phyloP scores from a whole-genome alignment of 1,140 invertebrate species.

The Euborellia annulipes region DNA sequence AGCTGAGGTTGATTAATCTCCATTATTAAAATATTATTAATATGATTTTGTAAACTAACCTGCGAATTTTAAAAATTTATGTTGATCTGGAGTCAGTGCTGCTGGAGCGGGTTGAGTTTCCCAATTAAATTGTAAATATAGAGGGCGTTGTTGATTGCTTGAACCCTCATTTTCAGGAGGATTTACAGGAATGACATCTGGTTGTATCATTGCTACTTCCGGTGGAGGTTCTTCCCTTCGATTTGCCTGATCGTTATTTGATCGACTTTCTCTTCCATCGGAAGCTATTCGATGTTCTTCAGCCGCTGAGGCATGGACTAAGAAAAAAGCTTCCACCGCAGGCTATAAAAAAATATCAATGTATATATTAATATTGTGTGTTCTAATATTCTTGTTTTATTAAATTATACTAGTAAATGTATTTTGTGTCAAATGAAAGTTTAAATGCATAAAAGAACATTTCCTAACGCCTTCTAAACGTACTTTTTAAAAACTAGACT shows the following conservation, averaged over 20 bases:
- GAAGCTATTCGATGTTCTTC: slow-evolving; percentile 1
- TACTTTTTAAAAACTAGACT: no score
- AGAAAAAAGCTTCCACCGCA: slow-evolving; percentile 82
- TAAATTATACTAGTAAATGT: no score
- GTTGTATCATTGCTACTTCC: not conserved
- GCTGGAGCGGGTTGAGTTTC: not conserved
- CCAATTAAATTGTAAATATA: slow-evolving; percentile 1
- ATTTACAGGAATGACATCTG: not conserved
- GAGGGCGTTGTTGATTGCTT: slow-evolving; percentile 1
- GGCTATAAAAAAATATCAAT: slow-evolving; percentile 38
- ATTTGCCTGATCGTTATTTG: no score
- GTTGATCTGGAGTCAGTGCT: slow-evolving; percentile 35
- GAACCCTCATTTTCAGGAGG: not conserved
- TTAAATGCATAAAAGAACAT: slow-evolving; percentile 2
- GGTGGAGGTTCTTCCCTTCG: no score
- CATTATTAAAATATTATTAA: no score
- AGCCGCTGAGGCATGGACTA: slow-evolving; percentile 58
- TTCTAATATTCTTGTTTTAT: no score
- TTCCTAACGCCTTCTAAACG: not conserved
- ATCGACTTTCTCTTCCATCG: not conserved
- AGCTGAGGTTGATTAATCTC: no score
- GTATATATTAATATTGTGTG: no score
- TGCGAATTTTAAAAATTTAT: slow-evolving; percentile 71
- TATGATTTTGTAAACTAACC: no score
- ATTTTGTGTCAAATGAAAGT: slow-evolving; percentile 2